These are phyloP conservation scores for Spea multiplicata DNA, from an alignment of 2,113 vertebrate species.

Conservation along the genomic window DNA sequence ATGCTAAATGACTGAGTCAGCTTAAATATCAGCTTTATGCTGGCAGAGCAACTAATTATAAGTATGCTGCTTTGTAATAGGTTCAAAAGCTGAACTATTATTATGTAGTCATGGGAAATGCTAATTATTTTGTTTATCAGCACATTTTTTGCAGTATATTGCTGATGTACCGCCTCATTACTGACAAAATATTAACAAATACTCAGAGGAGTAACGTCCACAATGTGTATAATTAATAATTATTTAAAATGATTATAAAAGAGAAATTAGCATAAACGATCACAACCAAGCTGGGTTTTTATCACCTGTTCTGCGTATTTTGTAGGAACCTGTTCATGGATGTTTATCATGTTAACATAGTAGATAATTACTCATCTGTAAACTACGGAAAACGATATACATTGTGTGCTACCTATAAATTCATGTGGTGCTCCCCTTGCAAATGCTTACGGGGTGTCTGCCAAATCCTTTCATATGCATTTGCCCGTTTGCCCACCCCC, in stretches of 20 bases:
- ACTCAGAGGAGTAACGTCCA: not conserved
- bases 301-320: not conserved
- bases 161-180: constrained; percentile 28
- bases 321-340: not conserved
- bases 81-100: constrained; percentile 42
- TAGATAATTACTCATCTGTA: no score
- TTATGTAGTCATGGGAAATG: constrained; percentile 44
- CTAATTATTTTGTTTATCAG: constrained; percentile 48
- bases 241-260: not conserved
- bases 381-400: no score
- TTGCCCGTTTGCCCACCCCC: no score
- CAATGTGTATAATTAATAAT: not conserved
- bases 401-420: no score
- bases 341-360: not conserved
- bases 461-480: no score
- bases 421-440: no score
- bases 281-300: not conserved
- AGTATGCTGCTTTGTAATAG: constrained; percentile 28
- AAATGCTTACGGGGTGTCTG: no score
- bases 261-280: not conserved
- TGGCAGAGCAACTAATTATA: constrained; percentile 35
- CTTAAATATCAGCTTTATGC: constrained; percentile 34
- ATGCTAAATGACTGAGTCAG: constrained; percentile 31
- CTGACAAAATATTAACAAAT: constrained; percentile 24
- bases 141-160: constrained; percentile 29